A percentile compares a stretch with the other conserved stretches of the same genome.
Conservation (phyloP, 2,888 invertebrate species). For the Dyspetes luteomarginatus region DNA sequence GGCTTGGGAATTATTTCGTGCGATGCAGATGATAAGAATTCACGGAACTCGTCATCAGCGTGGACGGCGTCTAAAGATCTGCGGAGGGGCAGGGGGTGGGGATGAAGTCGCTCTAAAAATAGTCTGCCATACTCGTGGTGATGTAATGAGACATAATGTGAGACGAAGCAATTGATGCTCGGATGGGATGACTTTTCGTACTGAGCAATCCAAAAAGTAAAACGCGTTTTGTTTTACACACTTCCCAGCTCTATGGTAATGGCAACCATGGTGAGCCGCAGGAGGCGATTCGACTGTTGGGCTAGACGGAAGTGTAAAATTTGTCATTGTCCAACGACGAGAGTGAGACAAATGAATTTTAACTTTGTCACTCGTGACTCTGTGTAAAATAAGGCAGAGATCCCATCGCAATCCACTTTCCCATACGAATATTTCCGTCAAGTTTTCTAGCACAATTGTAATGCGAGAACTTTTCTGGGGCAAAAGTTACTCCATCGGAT, state of each 20-base stretch:
- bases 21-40: not conserved
- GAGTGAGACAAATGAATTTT: not conserved
- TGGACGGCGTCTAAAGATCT: constrained; percentile 5
- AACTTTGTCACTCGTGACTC: not conserved
- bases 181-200: constrained; percentile 4
- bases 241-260: constrained; percentile 17
- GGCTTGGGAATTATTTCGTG: not conserved
- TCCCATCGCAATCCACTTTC: constrained; percentile 6
- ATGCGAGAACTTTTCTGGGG: too few species aligned
- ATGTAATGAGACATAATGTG: constrained; percentile 16
- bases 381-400: not conserved
- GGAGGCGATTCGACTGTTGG: not conserved
- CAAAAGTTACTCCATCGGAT: too few species aligned
- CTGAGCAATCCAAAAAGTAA: constrained; percentile 1
- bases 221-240: not conserved
- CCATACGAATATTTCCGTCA: not conserved
- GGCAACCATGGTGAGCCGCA: not conserved
- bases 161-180: constrained; percentile 17
- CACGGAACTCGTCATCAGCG: not conserved
- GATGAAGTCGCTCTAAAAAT: constrained; percentile 7
- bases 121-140: not conserved
- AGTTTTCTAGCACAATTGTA: constrained; percentile 23
- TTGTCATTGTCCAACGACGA: constrained; percentile 12
- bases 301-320: constrained; percentile 5
- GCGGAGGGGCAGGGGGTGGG: not conserved